Evolutionary conservation across 2,113 vertebrate genomes (phyloP), one percentile per base, ranked within the genome.

Genomic region (Todiramphus chloris): DNA sequence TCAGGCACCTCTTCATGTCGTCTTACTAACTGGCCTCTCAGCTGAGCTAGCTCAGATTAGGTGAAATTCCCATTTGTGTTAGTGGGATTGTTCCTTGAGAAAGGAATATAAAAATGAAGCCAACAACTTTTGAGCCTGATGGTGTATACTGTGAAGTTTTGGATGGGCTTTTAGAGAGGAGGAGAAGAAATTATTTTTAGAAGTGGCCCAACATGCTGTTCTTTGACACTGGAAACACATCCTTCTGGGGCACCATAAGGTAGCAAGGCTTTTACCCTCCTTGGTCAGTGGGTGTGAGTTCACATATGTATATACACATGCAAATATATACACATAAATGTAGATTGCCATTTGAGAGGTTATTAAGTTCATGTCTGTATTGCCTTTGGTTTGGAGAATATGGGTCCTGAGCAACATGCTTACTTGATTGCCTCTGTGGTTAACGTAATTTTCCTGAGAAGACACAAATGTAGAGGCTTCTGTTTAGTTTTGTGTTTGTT

Each of bases 101-200:
- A 79, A 83, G 8, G 11, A 92, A 60, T 39, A 55, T 3, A 50
- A 35, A 84, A 93, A 39, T 43, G 12, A 72, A 75, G 16, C 2
- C 11, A 55, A 74, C 11, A 55, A 74, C 17, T 51, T 86, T 77
- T 2, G 4, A 85, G 33, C 39, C 19, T 0, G 0, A n/a, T 7
- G 8, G 8, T 27, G 7, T 51, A 51, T 48, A 74, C 37, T 68
- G 59, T 83, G 64, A 92, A 78, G 25, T 10, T 59, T 56, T 67
- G 7, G 11, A 46, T 8, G 5, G 0, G 2, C 19, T n/a, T 33
- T 55, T 39, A 63, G 28, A 80, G 13, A 90, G 7, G 6, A 89
- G 15, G 11, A 83, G 17, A 74, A 83, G 3, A 63, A 86, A 77
- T 50, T 44, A 19, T 55, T 63, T 44, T 76, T 46, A 16, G 30